A percentile compares a stretch with the other conserved stretches of the same genome.
These are phyloP conservation scores for Ischnura elegans DNA, from an alignment of 2,888 invertebrate genomes.

Conservation along the genomic window DNA sequence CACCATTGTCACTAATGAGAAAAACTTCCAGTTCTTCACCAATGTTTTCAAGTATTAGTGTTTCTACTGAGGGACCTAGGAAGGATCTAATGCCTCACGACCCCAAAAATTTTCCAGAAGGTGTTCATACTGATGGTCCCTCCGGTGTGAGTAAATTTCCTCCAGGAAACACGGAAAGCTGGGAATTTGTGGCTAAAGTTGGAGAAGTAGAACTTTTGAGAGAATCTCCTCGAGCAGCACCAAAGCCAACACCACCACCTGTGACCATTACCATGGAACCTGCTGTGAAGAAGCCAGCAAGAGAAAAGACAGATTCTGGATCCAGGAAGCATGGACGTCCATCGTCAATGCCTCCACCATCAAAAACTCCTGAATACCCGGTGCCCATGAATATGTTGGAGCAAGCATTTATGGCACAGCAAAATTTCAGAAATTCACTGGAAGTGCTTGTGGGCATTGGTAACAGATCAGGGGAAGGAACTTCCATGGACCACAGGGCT, in stretches of 20 bases:
- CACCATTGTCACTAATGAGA: slow-evolving; percentile 39
- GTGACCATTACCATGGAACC: slow-evolving; percentile 32
- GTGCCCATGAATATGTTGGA: slow-evolving; percentile 8
- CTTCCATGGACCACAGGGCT: not conserved
- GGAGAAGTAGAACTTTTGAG: slow-evolving; percentile 53
- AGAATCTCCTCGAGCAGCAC: slow-evolving; percentile 17
- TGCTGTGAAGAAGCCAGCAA: not conserved
- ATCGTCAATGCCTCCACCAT: slow-evolving; percentile 37
- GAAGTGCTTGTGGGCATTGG: slow-evolving; percentile 45
- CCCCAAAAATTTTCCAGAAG: not conserved
- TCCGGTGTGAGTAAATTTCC: slow-evolving; percentile 43
- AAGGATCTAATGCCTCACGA: not conserved
- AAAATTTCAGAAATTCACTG: slow-evolving; percentile 38
- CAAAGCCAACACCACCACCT: slow-evolving; percentile 23
- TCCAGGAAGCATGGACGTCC: slow-evolving; percentile 16
- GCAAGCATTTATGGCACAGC: slow-evolving; percentile 34
- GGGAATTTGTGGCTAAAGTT: slow-evolving; percentile 57
- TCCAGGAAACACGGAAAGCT: slow-evolving; percentile 60
- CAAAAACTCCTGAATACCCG: not conserved
- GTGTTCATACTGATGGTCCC: not conserved
- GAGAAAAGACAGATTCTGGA: slow-evolving; percentile 18
- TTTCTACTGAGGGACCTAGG: not conserved
- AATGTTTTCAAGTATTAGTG: slow-evolving; percentile 3
- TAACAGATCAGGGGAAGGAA: slow-evolving; percentile 23
- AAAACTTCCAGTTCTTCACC: not conserved